phyloP scores from a whole-genome alignment of 2,888 invertebrate genomes.

The Oxycera nigricornis region DNA sequence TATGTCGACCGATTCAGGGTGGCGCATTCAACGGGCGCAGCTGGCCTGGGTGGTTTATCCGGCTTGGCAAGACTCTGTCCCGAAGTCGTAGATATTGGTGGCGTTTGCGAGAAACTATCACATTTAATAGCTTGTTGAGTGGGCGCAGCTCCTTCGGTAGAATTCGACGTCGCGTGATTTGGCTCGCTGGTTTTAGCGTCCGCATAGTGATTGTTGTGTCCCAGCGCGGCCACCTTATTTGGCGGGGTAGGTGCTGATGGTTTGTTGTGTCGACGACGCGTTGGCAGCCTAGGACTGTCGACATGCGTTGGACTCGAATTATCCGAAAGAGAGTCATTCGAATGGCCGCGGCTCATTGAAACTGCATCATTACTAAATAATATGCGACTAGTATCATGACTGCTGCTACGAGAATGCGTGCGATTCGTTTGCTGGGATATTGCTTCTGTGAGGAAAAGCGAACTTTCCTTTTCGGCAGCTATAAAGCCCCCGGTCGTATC shows the following conservation, averaged over 20 bases:
- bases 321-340: constrained; percentile 73
- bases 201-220: not conserved
- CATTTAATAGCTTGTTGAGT: constrained; percentile 53
- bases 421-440: constrained; percentile 48
- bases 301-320: constrained; percentile 72
- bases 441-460: constrained; percentile 46
- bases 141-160: not conserved
- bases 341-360: constrained; percentile 64
- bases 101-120: constrained; percentile 50
- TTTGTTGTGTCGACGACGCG: constrained; percentile 76
- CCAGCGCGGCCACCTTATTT: constrained; percentile 40
- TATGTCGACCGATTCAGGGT: constrained; percentile 49
- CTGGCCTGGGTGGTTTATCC: constrained; percentile 71
- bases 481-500: constrained; percentile 35
- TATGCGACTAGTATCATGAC: constrained; percentile 67
- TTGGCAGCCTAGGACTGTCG: constrained; percentile 77
- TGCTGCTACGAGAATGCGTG: constrained; percentile 66
- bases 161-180: not conserved
- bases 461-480: constrained; percentile 45
- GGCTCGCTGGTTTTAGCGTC: constrained; percentile 48
- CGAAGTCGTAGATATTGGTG: constrained; percentile 40
- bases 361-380: constrained; percentile 55
- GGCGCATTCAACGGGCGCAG: constrained; percentile 51
- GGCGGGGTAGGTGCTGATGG: constrained; percentile 76
- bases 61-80: constrained; percentile 63